Conservation (phyloP, 1,140 invertebrate species). For the Leptopilina boulardi region DNA sequence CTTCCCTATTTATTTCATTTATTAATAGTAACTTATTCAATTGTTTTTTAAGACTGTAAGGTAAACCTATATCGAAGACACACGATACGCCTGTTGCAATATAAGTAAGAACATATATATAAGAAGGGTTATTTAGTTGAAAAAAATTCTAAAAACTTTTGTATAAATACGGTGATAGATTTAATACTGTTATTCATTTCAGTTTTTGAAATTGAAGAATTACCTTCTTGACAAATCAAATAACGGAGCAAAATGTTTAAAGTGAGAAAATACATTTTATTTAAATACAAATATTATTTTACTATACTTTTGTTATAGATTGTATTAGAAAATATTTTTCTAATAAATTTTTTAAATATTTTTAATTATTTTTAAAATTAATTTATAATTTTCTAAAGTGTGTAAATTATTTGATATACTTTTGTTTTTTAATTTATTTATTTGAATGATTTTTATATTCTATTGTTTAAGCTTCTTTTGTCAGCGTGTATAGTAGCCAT, state of each 20-base stretch:
- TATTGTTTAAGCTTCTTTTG: constrained; percentile 32
- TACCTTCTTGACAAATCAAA: not conserved
- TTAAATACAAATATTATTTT: not conserved
- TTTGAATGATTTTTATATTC: not conserved
- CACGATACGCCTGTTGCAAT: not conserved
- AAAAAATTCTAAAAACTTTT: not conserved
- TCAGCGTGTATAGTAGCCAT: constrained; percentile 25
- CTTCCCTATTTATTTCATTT: too few species aligned
- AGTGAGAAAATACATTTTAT: not conserved
- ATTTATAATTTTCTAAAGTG: not conserved
- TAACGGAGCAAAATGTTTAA: not conserved
- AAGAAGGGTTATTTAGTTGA: constrained; percentile 15
- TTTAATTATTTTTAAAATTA: not conserved
- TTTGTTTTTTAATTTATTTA: too few species aligned
- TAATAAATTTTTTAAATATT: not conserved
- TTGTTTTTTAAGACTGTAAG: not conserved
- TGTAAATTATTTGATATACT: not conserved
- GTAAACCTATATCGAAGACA: not conserved
- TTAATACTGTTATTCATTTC: constrained; percentile 1
- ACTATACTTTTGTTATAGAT: not conserved
- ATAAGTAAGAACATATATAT: constrained; percentile 9
- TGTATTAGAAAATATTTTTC: too few species aligned
- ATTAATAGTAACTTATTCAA: too few species aligned
- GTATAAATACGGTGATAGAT: constrained; percentile 10
- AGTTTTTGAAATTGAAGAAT: not conserved